Base-by-base conservation (phyloP, 2,113 vertebrate species). In the Semicossyphus pulcher region DNA sequence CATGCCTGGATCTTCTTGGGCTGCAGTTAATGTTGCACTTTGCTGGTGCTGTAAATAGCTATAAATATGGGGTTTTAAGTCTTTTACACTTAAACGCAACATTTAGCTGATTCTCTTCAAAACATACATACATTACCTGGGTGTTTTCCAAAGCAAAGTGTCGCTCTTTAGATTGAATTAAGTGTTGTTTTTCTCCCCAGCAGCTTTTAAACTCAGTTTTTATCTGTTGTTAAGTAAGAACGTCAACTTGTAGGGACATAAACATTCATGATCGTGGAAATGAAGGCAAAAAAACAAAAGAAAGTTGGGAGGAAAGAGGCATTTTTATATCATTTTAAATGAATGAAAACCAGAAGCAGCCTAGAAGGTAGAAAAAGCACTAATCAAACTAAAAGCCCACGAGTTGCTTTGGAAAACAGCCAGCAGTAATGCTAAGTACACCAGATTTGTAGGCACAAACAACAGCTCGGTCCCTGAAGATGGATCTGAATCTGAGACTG, bases 311-410 rank as follows among this genome's bases (percentile, higher is more conserved):
- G 36, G 28, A 51, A 51, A 58, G 7, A 39, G 25, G 5, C 26
- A 70, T 86, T 80, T 80, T 78, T 21, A 71, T 78, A 71, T 72
- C 8, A 12, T 62, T 45, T 41, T 42, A 47, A 67, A 73, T 73
- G 37, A 68, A 83, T 83, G 25, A 65, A 79, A 74, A 68, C 23
- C 48, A 42, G 51, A 49, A 63, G 52, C 68, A 68, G 65, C 34
- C 44, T 65, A 7, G 18, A 74, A 76, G 64, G 44, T 63, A 53
- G 23, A 74, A 61, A 75, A 70, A 37, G 63, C 20, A 69, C 59
- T 41, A 62, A 84, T 81, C 71, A 54, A 57, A 74, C 47, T 72
- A 63, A 74, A 85, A 86, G 48, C 72, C 39, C 39, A 49, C 5
- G 4, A 29, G 70, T 80, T 63, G 58, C 26, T 59, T 65, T 74